A percentile compares a stretch with the other conserved stretches of the same genome.
Conservation (phyloP, 2,888 invertebrate species). For the Watsonalla binaria region DNA sequence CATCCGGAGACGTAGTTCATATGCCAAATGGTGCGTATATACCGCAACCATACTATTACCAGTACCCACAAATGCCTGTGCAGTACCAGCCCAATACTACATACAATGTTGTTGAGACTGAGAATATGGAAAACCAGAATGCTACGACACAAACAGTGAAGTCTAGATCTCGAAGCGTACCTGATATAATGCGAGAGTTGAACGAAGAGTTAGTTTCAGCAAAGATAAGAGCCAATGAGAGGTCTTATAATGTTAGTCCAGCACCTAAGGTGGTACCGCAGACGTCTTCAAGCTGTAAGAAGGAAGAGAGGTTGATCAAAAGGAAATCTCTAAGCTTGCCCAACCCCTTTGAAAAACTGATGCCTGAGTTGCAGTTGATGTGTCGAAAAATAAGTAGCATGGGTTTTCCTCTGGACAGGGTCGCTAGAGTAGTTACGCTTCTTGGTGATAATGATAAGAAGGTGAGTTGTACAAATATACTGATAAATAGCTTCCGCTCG, state of each 20-base stretch:
- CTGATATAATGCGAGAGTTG: constrained; percentile 86
- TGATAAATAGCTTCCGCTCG: not conserved
- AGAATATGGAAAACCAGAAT: constrained; percentile 25
- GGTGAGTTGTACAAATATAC: constrained; percentile 65
- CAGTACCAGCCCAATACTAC: constrained; percentile 37
- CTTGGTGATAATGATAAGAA: constrained; percentile 91
- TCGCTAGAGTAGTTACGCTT: constrained; percentile 87
- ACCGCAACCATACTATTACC: constrained; percentile 62
- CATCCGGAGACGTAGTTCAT: constrained; percentile 35
- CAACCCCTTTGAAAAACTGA: constrained; percentile 61
- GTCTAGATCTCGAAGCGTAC: constrained; percentile 81
- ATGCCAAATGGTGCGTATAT: constrained; percentile 48
- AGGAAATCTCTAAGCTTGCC: constrained; percentile 52
- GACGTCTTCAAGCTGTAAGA: constrained; percentile 36
- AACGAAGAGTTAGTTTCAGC: constrained; percentile 80
- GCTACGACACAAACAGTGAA: constrained; percentile 43
- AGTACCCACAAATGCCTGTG: constrained; percentile 48
- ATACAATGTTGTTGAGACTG: constrained; percentile 20
- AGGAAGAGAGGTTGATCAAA: constrained; percentile 39
- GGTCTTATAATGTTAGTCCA: constrained; percentile 75
- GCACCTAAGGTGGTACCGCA: constrained; percentile 47
- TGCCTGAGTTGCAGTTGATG: constrained; percentile 80
- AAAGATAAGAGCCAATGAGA: constrained; percentile 68
- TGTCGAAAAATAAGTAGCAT: constrained; percentile 88
- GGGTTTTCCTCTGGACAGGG: constrained; percentile 92